Evolutionary conservation across 30 jellyfish, hydroid and myxozoan genomes (phyloP).

Genomic region (Pseudorhiza aurosa): DNA sequence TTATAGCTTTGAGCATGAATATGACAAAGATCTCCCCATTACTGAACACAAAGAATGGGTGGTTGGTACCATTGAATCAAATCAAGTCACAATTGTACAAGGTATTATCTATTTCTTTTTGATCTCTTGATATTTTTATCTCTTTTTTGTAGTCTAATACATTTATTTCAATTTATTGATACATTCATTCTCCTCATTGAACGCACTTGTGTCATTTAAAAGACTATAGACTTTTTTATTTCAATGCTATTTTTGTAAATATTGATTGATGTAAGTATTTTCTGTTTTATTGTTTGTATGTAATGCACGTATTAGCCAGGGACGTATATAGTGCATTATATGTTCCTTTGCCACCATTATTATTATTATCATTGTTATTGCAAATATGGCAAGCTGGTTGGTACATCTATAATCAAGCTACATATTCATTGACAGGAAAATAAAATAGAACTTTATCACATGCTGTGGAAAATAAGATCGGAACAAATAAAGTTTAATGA

Average conservation of each 20-base stretch:
- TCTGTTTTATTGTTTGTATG: no score
- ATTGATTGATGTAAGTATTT: no score
- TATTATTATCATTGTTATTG: no score
- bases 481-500: no score
- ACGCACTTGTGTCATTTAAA: not conserved
- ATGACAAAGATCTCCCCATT: conserved; percentile 88
- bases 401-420: no score
- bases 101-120: conserved; percentile 56
- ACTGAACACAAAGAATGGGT: conserved; percentile 77
- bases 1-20: conserved; percentile 76
- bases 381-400: no score
- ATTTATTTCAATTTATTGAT: not conserved
- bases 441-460: no score
- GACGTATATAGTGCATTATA: no score
- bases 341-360: no score
- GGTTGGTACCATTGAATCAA: conserved; percentile 85
- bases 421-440: no score
- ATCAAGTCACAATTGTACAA: conserved; percentile 90
- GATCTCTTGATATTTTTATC: not conserved
- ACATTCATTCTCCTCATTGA: not conserved
- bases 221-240: not conserved
- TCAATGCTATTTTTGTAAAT: not conserved
- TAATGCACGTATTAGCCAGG: no score
- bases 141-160: not conserved
- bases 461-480: no score